Percentiles rank a stretch among this genome's conserved stretches.
Evolutionary conservation across 2,113 vertebrate species (phyloP).

Genomic region (Castor canadensis): DNA sequence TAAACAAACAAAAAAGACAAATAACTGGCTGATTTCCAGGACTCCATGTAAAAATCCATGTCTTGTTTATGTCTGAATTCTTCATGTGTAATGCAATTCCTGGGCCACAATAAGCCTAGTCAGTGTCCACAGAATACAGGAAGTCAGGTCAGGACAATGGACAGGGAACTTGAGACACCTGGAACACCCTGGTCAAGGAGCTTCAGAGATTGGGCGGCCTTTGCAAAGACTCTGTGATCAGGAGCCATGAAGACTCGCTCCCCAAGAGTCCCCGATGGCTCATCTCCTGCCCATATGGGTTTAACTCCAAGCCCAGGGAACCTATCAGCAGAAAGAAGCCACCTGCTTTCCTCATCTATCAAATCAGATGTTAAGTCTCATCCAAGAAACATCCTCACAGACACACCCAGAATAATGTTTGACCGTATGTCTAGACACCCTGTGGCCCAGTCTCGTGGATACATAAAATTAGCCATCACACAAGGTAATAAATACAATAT

Average conservation of each 20-base stretch:
- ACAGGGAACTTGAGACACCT: neutral
- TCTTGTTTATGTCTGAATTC: slow-evolving; percentile 14
- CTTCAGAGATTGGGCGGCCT: neutral
- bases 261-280: neutral
- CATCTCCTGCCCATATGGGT: neutral
- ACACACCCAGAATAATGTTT: neutral
- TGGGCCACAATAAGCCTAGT: neutral
- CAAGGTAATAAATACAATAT: neutral
- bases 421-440: slow-evolving; percentile 28
- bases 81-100: neutral
- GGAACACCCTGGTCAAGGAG: neutral
- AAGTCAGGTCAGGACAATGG: neutral
- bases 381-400: neutral
- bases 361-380: neutral
- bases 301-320: neutral
- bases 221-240: neutral
- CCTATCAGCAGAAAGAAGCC: too few relatives aligned
- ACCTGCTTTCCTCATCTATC: neutral
- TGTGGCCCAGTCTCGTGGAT: neutral
- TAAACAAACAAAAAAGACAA: neutral
- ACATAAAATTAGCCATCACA: slow-evolving; percentile 40
- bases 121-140: neutral
- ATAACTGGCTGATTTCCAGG: neutral
- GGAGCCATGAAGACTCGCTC: neutral
- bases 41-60: neutral